Conservation (phyloP, 2,113 vertebrate species). For the Phasianus colchicus region DNA sequence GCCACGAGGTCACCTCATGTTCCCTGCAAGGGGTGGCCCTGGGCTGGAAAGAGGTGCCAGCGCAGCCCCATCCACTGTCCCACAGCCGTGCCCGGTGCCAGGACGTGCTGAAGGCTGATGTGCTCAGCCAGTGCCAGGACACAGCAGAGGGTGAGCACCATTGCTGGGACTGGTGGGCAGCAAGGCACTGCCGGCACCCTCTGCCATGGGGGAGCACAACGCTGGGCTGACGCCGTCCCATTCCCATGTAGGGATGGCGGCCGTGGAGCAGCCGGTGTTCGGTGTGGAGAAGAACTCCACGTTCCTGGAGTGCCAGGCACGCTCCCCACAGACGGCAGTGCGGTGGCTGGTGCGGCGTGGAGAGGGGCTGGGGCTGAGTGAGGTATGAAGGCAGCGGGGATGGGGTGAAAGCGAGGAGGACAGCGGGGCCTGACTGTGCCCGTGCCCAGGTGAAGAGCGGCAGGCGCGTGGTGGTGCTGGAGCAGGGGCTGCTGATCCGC, state of each 20-base stretch:
- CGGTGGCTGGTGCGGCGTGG: constrained; percentile 75
- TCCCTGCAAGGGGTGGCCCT: not conserved
- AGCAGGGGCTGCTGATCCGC: constrained; percentile 83
- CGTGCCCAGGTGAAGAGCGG: constrained; percentile 64
- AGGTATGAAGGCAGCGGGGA: constrained; percentile 45
- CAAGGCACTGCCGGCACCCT: no score
- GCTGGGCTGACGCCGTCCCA: not conserved
- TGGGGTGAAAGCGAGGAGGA: rapidly evolving
- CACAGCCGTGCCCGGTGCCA: constrained; percentile 82
- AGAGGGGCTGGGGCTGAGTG: constrained; percentile 10
- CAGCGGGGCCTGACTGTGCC: not conserved
- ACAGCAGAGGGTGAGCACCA: constrained; percentile 76
- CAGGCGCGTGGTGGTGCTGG: constrained; percentile 62
- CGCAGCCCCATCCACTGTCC: not conserved
- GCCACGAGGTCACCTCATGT: rapidly evolving
- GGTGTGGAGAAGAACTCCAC: constrained; percentile 87
- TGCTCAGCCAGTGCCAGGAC: constrained; percentile 83
- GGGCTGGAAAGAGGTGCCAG: rapidly evolving
- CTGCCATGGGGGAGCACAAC: rapidly evolving
- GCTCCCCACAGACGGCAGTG: constrained; percentile 74
- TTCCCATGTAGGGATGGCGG: not conserved
- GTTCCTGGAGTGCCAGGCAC: constrained; percentile 83
- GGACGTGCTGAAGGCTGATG: constrained; percentile 81
- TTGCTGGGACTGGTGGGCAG: not conserved
- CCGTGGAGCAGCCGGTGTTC: constrained; percentile 74